A percentile compares a stretch with the other conserved stretches of the same genome.
Evolutionary conservation across 2,888 invertebrate genomes (phyloP).

Genomic region (Melieria omissa): DNA sequence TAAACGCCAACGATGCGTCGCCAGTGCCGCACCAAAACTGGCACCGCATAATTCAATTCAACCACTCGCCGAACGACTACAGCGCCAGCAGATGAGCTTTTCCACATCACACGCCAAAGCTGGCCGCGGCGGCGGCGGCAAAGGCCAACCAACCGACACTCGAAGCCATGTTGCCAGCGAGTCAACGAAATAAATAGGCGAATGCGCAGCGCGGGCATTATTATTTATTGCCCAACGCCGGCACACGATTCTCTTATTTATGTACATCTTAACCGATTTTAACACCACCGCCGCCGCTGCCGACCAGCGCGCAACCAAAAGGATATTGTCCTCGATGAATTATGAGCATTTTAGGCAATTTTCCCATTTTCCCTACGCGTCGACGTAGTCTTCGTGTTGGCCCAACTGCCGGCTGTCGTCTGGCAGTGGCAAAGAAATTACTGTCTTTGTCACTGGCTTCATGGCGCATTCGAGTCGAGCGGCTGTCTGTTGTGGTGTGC

Average conservation of each 20-base stretch:
- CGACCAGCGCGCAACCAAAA: neutral
- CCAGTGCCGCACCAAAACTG: neutral
- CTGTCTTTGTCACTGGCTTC: neutral
- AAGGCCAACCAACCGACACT: too few relatives aligned
- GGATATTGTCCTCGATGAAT: conserved; percentile 24
- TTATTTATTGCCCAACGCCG: conserved; percentile 38
- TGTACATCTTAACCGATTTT: conserved; percentile 25
- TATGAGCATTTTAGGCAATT: conserved; percentile 33
- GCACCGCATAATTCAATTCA: conserved; percentile 36
- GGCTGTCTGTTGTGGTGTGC: neutral
- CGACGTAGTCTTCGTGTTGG: neutral
- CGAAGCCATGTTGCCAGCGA: too few relatives aligned
- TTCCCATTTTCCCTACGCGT: conserved; percentile 16
- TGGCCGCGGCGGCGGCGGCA: neutral
- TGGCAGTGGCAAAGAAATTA: neutral
- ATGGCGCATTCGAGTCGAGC: conserved; percentile 17
- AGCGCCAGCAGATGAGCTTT: conserved; percentile 30
- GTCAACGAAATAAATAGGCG: neutral
- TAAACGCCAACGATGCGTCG: too few relatives aligned
- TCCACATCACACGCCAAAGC: neutral
- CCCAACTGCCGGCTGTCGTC: neutral
- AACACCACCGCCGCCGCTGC: conserved; percentile 15
- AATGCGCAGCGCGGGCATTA: conserved; percentile 20
- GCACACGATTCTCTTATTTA: conserved; percentile 36
- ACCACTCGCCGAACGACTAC: neutral